These are phyloP conservation scores for Lacerta bilineata DNA, from an alignment of 2,797 vertebrate species.

Conservation along the genomic window DNA sequence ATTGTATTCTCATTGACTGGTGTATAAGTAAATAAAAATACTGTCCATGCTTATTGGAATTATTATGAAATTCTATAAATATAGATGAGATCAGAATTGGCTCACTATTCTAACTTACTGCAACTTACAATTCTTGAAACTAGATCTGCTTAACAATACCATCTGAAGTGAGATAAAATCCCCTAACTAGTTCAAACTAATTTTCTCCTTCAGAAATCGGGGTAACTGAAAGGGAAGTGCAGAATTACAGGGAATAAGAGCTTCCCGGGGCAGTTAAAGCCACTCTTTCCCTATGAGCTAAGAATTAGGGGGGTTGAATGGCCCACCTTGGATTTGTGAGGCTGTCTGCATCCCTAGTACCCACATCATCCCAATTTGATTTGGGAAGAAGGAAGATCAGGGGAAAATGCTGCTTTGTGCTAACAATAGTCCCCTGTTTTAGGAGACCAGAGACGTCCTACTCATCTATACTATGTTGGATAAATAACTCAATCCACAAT, in stretches of 20 bases:
- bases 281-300: background rate
- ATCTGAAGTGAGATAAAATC: background rate
- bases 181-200: background rate
- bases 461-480: background rate
- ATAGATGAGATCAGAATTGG: background rate
- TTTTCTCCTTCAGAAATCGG: background rate
- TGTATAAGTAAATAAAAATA: background rate
- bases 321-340: background rate
- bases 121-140: background rate
- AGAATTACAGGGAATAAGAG: background rate
- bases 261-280: background rate
- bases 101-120: background rate
- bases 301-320: background rate
- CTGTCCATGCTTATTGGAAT: background rate
- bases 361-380: background rate
- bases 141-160: background rate
- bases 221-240: background rate
- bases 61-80: background rate
- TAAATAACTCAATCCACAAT: background rate
- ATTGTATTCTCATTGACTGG: conserved; percentile 22
- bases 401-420: background rate
- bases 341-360: background rate
- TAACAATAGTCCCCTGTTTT: background rate
- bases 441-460: background rate
- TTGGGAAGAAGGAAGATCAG: background rate